phyloP scores from a whole-genome alignment of 2,888 invertebrate genomes.

The Galerucella nymphaeae region DNA sequence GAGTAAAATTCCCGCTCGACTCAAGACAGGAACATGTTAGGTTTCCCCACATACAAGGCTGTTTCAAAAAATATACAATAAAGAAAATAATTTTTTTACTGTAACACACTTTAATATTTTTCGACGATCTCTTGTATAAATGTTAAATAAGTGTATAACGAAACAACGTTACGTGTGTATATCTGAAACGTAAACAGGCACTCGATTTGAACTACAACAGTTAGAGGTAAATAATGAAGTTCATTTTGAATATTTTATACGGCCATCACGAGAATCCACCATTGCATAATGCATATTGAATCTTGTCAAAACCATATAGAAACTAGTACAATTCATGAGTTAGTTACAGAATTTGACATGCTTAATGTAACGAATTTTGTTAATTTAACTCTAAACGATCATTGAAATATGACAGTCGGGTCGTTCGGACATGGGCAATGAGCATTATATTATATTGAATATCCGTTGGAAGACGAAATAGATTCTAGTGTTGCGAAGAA shows the following conservation, averaged over 20 bases:
- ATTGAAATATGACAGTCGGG: background rate
- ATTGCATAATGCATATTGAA: constrained; percentile 54
- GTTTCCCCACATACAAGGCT: constrained; percentile 1
- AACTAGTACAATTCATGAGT: constrained; percentile 46
- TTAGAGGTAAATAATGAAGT: constrained; percentile 46
- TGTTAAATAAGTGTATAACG: constrained; percentile 37
- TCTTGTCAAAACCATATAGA: constrained; percentile 55
- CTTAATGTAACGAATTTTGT: constrained; percentile 9
- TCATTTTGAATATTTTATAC: constrained; percentile 47
- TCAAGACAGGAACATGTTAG: constrained; percentile 14
- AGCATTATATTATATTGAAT: background rate
- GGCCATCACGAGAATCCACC: constrained; percentile 45
- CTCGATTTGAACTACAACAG: constrained; percentile 45
- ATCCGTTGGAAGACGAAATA: background rate
- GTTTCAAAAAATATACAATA: background rate
- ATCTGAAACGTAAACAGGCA: constrained; percentile 39
- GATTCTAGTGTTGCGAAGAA: too few relatives aligned
- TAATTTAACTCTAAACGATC: background rate
- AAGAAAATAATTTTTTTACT: too few relatives aligned
- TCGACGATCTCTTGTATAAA: background rate
- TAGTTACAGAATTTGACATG: constrained; percentile 8
- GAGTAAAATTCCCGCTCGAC: constrained; percentile 1
- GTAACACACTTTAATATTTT: constrained; percentile 35
- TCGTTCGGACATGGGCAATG: background rate
- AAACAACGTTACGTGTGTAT: constrained; percentile 16